phyloP scores from a whole-genome alignment of 2,888 invertebrate genomes.

The Margaritifera margaritifera region DNA sequence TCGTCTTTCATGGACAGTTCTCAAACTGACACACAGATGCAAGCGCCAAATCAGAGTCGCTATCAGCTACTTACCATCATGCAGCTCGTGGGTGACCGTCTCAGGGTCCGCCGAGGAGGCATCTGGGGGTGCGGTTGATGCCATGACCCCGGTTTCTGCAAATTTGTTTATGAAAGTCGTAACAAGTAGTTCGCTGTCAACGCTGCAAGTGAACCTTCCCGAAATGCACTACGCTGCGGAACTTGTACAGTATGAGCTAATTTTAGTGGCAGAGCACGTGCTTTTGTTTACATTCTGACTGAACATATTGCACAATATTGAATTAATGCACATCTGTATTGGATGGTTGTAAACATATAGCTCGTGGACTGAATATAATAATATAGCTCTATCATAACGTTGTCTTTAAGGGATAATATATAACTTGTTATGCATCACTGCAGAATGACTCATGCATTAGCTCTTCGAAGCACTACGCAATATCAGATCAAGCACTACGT shows the following conservation, averaged over 20 bases:
- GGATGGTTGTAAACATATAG: too few species aligned
- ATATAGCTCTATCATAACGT: too few species aligned
- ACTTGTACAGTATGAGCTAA: slow-evolving; percentile 44
- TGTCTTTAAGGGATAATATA: too few species aligned
- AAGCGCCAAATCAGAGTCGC: too few species aligned
- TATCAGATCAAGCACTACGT: too few species aligned
- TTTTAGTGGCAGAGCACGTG: slow-evolving; percentile 55
- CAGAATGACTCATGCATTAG: too few species aligned
- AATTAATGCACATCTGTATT: too few species aligned
- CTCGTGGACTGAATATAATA: too few species aligned
- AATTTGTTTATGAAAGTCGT: slow-evolving; percentile 13
- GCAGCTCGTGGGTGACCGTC: slow-evolving; percentile 54
- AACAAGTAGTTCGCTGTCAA: slow-evolving; percentile 1
- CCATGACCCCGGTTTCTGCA: slow-evolving; percentile 43
- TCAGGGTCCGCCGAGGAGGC: slow-evolving; percentile 37
- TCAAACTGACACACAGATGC: too few species aligned
- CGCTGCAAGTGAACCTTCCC: slow-evolving; percentile 31
- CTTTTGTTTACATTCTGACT: slow-evolving; percentile 44
- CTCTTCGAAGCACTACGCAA: too few species aligned
- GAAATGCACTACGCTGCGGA: slow-evolving; percentile 51
- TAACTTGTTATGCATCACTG: too few species aligned
- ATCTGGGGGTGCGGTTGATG: slow-evolving; percentile 31
- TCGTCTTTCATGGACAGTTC: neutral
- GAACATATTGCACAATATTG: slow-evolving; percentile 1
- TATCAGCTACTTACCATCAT: slow-evolving; percentile 44